Percentiles rank a stretch among this genome's conserved stretches.
These are phyloP conservation scores for Thamnophis elegans DNA, from an alignment of 2,797 vertebrate genomes.

Conservation along the genomic window DNA sequence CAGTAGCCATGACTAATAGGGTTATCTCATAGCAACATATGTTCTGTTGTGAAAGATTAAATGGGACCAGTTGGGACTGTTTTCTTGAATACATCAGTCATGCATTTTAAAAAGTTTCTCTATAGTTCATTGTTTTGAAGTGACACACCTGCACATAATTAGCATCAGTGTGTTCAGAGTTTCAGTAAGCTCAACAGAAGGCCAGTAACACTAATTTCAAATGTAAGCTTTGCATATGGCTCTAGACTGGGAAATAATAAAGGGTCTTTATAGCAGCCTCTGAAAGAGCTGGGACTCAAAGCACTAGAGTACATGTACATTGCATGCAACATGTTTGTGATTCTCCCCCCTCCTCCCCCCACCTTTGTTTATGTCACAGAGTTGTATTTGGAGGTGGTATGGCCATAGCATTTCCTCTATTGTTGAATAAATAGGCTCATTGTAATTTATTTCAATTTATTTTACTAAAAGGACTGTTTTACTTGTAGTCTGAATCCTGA, in stretches of 20 bases:
- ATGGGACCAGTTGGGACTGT: constrained; percentile 60
- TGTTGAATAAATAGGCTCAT: neutral
- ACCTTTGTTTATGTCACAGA: neutral
- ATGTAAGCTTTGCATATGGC: neutral
- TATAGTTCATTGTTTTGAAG: constrained; percentile 30
- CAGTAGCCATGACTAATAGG: constrained; percentile 51
- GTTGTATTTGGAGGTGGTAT: no score
- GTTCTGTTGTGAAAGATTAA: constrained; percentile 45
- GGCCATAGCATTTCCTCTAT: neutral
- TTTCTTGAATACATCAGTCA: constrained; percentile 49
- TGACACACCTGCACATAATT: constrained; percentile 33
- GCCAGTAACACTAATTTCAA: neutral
- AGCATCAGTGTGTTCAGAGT: neutral
- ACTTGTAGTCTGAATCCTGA: neutral
- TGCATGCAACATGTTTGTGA: neutral
- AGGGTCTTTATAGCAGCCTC: neutral
- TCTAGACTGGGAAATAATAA: neutral
- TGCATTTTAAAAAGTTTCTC: constrained; percentile 29
- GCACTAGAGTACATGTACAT: neutral
- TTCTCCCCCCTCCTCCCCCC: no score
- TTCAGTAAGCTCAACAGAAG: constrained; percentile 29
- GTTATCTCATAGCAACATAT: constrained; percentile 22
- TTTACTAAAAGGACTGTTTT: neutral
- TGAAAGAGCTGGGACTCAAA: neutral
- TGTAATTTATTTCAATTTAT: neutral